Conservation (phyloP, 2,797 vertebrate species). For the Channa striata region DNA sequence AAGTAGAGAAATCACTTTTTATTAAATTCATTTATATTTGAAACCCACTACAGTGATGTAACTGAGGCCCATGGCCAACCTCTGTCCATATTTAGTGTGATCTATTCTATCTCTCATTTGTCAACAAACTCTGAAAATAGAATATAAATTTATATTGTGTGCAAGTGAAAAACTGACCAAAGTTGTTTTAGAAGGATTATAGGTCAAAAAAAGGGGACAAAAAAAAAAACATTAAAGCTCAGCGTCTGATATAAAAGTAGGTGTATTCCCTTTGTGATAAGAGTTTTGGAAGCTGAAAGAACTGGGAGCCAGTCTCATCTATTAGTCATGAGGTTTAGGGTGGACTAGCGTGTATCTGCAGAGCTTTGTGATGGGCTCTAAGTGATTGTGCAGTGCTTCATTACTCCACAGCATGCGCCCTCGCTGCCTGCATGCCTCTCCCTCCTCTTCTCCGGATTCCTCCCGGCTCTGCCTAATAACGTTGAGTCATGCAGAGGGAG, state of each 20-base stretch:
- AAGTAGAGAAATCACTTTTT: no score
- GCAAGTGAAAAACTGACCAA: conserved; percentile 20
- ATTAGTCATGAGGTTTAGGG: conserved; percentile 73
- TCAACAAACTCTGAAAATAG: not conserved
- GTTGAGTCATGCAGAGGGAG: conserved; percentile 70
- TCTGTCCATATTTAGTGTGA: no score
- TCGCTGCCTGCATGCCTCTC: conserved; percentile 29
- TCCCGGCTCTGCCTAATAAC: conserved; percentile 54
- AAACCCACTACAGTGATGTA: no score
- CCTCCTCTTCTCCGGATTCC: conserved; percentile 44
- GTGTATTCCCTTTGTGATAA: conserved; percentile 4
- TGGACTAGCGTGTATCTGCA: conserved; percentile 54
- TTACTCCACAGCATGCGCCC: conserved; percentile 39
- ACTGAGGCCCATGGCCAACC: no score
- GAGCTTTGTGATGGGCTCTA: conserved; percentile 45
- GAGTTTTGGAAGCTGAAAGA: conserved; percentile 40
- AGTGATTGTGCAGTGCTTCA: conserved; percentile 61
- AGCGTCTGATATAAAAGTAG: conserved; percentile 32
- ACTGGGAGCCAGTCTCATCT: conserved; percentile 61
- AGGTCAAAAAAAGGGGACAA: conserved; percentile 14
- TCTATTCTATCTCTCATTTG: not conserved
- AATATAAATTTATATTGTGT: no score
- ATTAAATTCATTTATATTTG: no score
- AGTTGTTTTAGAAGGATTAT: conserved; percentile 7
- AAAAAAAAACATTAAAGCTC: not conserved